Base-by-base conservation (phyloP, 2,113 vertebrate genomes). In the Amazona guildingii region DNA sequence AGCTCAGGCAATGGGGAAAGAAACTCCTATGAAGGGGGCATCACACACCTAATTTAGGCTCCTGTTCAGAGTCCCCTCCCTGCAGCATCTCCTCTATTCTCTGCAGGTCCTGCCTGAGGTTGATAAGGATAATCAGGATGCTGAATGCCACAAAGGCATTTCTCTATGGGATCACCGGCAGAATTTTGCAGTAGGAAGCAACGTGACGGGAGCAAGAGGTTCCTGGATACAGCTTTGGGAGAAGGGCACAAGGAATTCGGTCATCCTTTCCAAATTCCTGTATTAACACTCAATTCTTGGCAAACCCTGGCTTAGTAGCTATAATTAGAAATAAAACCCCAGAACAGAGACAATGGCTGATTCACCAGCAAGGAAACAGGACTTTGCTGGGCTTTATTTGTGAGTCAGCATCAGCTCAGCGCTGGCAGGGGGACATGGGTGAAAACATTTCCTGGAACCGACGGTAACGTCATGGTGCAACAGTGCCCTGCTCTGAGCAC, bases 341-440 rank as follows among this genome's bases (percentile, higher is more conserved):
- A 87, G 74, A 95, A 86, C 39, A 7, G 18, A 57, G 69, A 96
- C 96, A 97, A 97, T 95, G 77, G 91, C 89, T 95, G 93, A 96
- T 97, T 97, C 93, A 97, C 81, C 70, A 95, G 84, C 62, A 41
- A 91, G 94, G 94, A 95, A 97, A 79, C 69, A 79, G 81, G 86
- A 79, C 77, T 92, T 72, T 87, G 94, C 81, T 91, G 89, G 81
- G 74, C 78, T 95, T 72, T 84, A 87, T 95, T 93, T 96, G 86
- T 95, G 94, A 97, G 94, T 95, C 95, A 97, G 96, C 95, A 97
- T 28, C 93, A 91, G 94, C 86, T 41, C 59, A 69, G 80, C 1
- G 43, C 93, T 96, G 96, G 94, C 95, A 92, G 2, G 48, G 66
- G 52, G 35, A 61, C 81, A 8, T 0, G 92, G 88, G 66, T 94